Base-by-base conservation (phyloP, 2,888 invertebrate species). In the Leptinotarsa juncta region DNA sequence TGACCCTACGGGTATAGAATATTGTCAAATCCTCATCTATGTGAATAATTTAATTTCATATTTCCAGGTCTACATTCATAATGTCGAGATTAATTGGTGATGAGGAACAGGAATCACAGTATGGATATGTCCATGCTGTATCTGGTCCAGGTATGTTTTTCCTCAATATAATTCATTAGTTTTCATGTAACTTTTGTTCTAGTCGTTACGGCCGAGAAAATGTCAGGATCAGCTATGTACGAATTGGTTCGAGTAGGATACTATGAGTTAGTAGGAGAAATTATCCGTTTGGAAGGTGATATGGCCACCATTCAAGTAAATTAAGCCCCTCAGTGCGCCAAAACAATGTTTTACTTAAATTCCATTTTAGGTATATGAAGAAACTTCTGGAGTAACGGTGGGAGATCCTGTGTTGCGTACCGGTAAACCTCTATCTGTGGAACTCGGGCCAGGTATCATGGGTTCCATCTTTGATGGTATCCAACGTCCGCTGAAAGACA, bases 151-250 rank as follows among this genome's bases (percentile, higher is more conserved):
- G 98, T 98, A 88, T 51, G 32, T 70, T 73, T 42, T 65, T 62
- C 32, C 67, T 57, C 26, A 72, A 66, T 53, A 15, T 57, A 62
- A 48, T 50, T 55, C 20, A 10, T 68, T 48, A 62, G 50, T 65
- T 16, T 55, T 26, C 55, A 50, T 15, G 3, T 57, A 53, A 57
- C 23, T 57, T 32, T 70, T 62, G 67, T 86, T 88, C 75, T 87
- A 98, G 99, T 99, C 89, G 99, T 99, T 68, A 99, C 98, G 77
- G 99, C 99, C 80, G 97, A 99, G 89, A 95, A 95, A 88, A 99
- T 99, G 99, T 94, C 98, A 76, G 99, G 99, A 78, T 96, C 99
- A 48, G 99, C 99, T 92, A 99, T 99, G 98, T 99, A 99, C 94
- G 99, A 99, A 90, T 89, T 99, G 90, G 99, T 99, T 79, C 94